phyloP scores from a whole-genome alignment of 2,797 vertebrate species.

The Fratercula arctica region DNA sequence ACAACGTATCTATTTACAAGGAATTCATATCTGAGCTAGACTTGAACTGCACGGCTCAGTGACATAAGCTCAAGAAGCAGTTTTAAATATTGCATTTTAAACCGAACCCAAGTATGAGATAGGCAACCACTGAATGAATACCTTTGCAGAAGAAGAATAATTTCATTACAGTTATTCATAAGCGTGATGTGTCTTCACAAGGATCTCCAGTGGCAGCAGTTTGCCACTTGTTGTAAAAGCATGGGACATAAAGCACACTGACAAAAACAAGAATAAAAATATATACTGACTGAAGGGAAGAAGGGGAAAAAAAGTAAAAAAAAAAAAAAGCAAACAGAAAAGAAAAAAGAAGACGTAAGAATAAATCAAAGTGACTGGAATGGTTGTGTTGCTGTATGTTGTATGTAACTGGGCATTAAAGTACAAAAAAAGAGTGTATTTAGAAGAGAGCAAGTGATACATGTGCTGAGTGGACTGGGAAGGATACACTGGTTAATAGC shows the following conservation, averaged over 20 bases:
- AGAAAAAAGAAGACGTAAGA: background rate
- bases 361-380: background rate
- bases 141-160: background rate
- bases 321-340: background rate
- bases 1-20: accelerated
- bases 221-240: background rate
- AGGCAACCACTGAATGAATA: background rate
- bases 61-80: background rate
- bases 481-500: background rate
- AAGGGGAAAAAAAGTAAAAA: background rate
- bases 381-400: background rate
- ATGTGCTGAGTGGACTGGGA: background rate
- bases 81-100: background rate
- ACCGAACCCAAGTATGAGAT: background rate
- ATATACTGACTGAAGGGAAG: background rate
- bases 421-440: background rate
- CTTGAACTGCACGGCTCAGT: background rate
- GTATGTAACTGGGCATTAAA: background rate
- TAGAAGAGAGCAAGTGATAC: background rate
- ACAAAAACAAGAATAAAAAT: background rate
- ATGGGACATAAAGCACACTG: background rate
- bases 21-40: background rate
- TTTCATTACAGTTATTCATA: background rate
- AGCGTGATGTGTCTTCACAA: background rate
- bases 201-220: background rate